phyloP scores from a whole-genome alignment of 2,797 vertebrate species.

The Carduelis carduelis region DNA sequence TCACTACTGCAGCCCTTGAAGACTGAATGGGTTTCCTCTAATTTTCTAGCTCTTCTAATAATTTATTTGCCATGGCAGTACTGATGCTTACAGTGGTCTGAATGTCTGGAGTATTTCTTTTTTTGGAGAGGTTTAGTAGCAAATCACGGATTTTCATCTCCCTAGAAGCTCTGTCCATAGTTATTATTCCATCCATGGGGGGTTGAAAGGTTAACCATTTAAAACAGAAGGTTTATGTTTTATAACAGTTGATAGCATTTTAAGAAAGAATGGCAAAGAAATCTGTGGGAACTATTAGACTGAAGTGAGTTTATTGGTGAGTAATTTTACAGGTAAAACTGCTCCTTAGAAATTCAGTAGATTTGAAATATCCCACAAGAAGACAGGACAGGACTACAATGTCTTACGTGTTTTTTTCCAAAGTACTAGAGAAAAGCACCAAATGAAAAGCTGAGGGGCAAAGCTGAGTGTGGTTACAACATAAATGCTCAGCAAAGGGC shows the following conservation, averaged over 20 bases:
- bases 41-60: not conserved
- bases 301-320: not conserved
- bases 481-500: not conserved
- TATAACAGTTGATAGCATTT: not conserved
- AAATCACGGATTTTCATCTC: not conserved
- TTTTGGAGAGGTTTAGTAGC: not conserved
- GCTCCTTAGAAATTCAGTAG: not conserved
- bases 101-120: not conserved
- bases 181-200: not conserved
- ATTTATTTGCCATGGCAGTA: not conserved
- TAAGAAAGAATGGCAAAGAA: not conserved
- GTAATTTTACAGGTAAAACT: not conserved
- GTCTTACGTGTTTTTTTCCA: not conserved
- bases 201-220: not conserved
- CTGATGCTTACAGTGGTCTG: not conserved
- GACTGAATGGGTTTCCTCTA: not conserved
- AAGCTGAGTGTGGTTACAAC: not conserved
- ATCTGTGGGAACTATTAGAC: not conserved
- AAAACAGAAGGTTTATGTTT: not conserved
- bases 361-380: not conserved
- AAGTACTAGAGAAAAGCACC: not conserved
- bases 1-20: not conserved
- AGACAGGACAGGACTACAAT: not conserved
- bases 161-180: not conserved
- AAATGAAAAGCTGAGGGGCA: not conserved